Evolutionary conservation across 2,113 vertebrate species (phyloP).

Genomic region (Casuarius casuarius): DNA sequence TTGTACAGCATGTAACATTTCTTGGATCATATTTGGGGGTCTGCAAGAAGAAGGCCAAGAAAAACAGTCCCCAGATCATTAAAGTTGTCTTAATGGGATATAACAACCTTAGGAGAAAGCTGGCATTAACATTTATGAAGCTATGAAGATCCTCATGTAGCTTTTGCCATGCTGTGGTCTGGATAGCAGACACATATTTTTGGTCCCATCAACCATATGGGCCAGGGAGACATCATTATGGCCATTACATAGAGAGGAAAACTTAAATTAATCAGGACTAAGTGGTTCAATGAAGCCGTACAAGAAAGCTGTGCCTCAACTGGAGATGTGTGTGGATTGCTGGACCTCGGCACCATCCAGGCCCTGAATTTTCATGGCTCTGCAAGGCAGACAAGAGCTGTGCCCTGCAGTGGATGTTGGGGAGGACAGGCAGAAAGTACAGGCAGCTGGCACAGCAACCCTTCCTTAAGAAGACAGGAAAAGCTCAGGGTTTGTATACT

Average conservation of each 20-base stretch:
- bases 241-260: background rate
- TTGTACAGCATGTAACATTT: background rate
- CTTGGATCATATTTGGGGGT: background rate
- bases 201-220: background rate
- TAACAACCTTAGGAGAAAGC: background rate
- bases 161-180: background rate
- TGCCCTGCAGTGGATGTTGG: background rate
- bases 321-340: background rate
- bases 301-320: background rate
- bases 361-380: background rate
- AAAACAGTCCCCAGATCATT: accelerated
- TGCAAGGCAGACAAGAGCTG: background rate
- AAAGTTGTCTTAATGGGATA: background rate
- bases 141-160: background rate
- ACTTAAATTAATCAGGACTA: background rate
- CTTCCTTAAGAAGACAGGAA: background rate
- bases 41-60: background rate
- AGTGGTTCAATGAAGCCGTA: background rate
- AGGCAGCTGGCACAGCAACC: background rate
- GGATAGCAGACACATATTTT: accelerated
- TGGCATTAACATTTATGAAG: background rate
- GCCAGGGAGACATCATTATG: background rate
- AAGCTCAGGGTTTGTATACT: background rate
- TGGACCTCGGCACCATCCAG: background rate
- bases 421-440: background rate